Conservation (phyloP, 2,888 invertebrate genomes). For the Podotricha telesiphe region DNA sequence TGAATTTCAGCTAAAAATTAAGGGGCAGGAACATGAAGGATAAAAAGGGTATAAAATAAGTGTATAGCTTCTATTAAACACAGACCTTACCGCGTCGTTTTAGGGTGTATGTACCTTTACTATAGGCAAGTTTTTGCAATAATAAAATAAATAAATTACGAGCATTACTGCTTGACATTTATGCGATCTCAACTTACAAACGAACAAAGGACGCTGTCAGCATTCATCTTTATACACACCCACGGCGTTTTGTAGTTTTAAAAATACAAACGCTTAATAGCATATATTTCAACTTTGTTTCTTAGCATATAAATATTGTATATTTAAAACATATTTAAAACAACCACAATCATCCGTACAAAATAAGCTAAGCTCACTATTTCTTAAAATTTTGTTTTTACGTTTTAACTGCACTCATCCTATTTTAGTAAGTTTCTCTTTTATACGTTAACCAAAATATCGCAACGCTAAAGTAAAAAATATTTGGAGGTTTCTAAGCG, state of each 20-base stretch:
- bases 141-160: neutral
- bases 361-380: no score
- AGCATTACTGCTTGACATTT: neutral
- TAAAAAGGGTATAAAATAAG: slow-evolving; percentile 28
- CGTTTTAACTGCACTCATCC: no score
- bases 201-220: no score
- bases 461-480: no score
- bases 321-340: no score
- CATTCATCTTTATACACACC: neutral
- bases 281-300: neutral
- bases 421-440: no score
- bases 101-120: neutral
- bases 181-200: neutral
- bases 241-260: neutral
- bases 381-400: no score
- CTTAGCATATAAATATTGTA: no score
- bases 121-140: neutral
- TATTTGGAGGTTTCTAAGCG: no score
- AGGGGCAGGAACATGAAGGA: slow-evolving; percentile 9
- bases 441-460: no score
- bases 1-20: no score
- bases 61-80: slow-evolving; percentile 7
- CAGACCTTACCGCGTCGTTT: slow-evolving; percentile 8
- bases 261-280: neutral
- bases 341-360: no score